These are phyloP conservation scores for Eupristina koningsbergeri DNA, from an alignment of 1,140 invertebrate species.

Conservation along the genomic window DNA sequence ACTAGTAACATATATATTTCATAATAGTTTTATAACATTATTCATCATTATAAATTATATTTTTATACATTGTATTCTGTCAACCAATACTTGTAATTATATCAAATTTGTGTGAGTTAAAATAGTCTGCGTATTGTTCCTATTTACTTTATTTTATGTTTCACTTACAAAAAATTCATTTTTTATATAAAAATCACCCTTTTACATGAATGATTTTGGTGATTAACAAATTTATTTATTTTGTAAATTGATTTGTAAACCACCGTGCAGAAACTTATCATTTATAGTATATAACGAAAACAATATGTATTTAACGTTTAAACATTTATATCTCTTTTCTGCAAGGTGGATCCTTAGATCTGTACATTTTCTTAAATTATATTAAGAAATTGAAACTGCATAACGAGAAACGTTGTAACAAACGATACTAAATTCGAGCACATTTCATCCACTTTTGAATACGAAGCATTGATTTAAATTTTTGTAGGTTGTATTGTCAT, in stretches of 20 bases:
- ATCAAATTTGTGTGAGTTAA: conserved; percentile 34
- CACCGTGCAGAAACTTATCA: conserved; percentile 56
- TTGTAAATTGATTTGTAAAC: conserved; percentile 56
- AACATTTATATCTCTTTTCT: background rate
- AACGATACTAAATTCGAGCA: conserved; percentile 73
- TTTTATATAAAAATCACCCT: background rate
- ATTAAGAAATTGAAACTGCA: conserved; percentile 63
- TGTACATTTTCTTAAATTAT: background rate
- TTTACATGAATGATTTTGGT: conserved; percentile 1
- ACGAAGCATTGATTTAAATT: conserved; percentile 22
- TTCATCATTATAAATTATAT: conserved; percentile 12
- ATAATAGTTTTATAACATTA: background rate
- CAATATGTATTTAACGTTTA: background rate
- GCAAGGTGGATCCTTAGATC: conserved; percentile 10
- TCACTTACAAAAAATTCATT: background rate
- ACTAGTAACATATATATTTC: background rate
- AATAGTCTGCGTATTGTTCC: background rate
- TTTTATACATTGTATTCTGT: conserved; percentile 17
- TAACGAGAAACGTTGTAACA: conserved; percentile 67
- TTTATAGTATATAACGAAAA: background rate
- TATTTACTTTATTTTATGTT: conserved; percentile 31
- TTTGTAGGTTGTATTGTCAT: background rate
- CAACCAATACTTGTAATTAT: background rate
- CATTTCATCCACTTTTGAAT: conserved; percentile 48
- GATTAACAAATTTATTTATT: conserved; percentile 42